Percentiles rank a stretch among this genome's conserved stretches.
phyloP scores from a whole-genome alignment of 1,140 invertebrate genomes.

The Pseudomyrmex cubaensis region DNA sequence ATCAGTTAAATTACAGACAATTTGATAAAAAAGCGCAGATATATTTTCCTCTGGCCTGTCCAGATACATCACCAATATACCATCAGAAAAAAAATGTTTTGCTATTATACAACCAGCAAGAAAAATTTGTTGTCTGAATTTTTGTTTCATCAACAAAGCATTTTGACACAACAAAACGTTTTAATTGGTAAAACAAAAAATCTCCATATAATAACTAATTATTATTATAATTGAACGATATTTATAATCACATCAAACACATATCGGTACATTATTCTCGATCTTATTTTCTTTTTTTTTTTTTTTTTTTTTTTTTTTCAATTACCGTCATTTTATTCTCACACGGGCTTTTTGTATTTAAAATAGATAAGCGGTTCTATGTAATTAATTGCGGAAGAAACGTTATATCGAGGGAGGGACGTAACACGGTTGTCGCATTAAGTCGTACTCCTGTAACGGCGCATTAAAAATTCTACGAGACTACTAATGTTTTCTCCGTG shows the following conservation, averaged over 20 bases:
- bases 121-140: too few species aligned
- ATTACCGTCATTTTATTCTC: background rate
- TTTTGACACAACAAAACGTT: too few species aligned
- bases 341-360: background rate
- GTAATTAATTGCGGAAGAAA: slow-evolving; percentile 36
- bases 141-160: too few species aligned
- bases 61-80: too few species aligned
- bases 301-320: background rate
- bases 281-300: background rate
- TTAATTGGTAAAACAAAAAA: too few species aligned
- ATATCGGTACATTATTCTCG: background rate
- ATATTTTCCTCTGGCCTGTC: too few species aligned
- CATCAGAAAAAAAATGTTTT: too few species aligned
- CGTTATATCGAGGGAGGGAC: background rate
- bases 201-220: background rate
- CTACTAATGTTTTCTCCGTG: slow-evolving; percentile 23
- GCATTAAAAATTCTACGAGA: slow-evolving; percentile 43
- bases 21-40: too few species aligned
- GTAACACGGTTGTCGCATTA: slow-evolving; percentile 37
- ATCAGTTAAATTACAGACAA: too few species aligned
- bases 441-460: slow-evolving; percentile 36
- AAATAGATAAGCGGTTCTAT: background rate
- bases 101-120: too few species aligned
- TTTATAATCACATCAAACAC: too few species aligned
- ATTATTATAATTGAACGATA: background rate